phyloP scores from a whole-genome alignment of 2,113 vertebrate genomes.

The Sitta europaea region DNA sequence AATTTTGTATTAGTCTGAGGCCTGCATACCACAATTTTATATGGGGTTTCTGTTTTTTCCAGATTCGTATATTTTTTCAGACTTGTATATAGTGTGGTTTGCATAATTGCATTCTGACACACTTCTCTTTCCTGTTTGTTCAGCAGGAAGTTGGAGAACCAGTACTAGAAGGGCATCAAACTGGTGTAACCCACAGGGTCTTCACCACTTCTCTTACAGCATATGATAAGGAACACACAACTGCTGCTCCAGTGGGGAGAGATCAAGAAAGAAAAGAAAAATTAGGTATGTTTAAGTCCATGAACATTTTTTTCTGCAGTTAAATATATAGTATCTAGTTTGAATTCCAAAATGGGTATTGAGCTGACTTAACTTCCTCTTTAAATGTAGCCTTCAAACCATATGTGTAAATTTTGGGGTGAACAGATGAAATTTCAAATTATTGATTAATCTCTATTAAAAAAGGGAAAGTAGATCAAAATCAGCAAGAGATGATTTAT shows the following conservation, averaged over 20 bases:
- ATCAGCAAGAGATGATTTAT: not conserved
- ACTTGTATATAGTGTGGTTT: constrained; percentile 19
- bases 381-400: not conserved
- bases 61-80: not conserved
- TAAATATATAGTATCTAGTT: not conserved
- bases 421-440: not conserved
- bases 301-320: not conserved
- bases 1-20: not conserved
- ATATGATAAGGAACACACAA: not conserved
- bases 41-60: not conserved
- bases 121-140: constrained; percentile 88
- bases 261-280: constrained; percentile 46
- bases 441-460: not conserved
- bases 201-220: constrained; percentile 37
- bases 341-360: not conserved
- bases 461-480: not conserved
- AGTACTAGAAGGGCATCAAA: constrained; percentile 67
- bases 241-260: not conserved
- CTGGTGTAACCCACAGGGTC: constrained; percentile 20
- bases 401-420: not conserved
- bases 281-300: constrained; percentile 68
- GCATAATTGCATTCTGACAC: constrained; percentile 58
- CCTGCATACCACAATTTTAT: not conserved
- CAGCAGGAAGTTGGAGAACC: constrained; percentile 82
- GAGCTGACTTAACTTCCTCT: not conserved